Evolutionary conservation across 2,888 invertebrate species (phyloP), one percentile per base, ranked within the genome.

Genomic region (Tinea semifulvella): DNA sequence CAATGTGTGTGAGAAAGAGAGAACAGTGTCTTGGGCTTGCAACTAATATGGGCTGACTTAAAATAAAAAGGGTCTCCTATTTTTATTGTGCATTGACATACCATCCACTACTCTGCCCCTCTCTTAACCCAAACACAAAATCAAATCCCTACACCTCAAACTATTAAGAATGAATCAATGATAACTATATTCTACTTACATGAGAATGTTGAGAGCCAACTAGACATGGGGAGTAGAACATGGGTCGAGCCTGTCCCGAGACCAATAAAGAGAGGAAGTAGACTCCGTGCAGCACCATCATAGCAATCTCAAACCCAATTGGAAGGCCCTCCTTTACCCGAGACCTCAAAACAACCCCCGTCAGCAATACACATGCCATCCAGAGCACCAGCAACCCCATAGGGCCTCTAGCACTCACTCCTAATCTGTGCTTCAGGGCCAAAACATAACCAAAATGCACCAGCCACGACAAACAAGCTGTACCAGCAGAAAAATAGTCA

Each of bases 401-500:
- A 1, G 94, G 91, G 0, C 96, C 96, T 31, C 94, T 80, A 48
- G 90, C 84, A 71, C 88, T 89, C 48, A 85, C 61, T 1, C 84
- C 82, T 28, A 89, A 70, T 52, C 86, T 80, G 54, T 81, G 84
- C 53, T 88, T 87, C 45, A 92, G 67, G 2, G 88, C 86, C 52
- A 91, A 71, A 54, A 85, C 83, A 69, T 89, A 91, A 50, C 89
- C 85, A 54, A 91, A 86, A 69, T 96, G 95, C 13, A 92, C 83
- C 44, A 90, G 72, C 96, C 96, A 96, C 39, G 91, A 83, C 39
- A 93, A 67, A 51, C 88, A 87, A 61, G 92, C 85, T 2, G 89
- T 83, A 35, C 88, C 87, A 17, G 87, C 85, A 38, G 88, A 72
- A 35, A 93, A 83, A 59, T 90, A 88, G 63, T 92, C 90, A 45